Evolutionary conservation across 2,113 vertebrate species (phyloP).

Genomic region (Indicator maculatus): DNA sequence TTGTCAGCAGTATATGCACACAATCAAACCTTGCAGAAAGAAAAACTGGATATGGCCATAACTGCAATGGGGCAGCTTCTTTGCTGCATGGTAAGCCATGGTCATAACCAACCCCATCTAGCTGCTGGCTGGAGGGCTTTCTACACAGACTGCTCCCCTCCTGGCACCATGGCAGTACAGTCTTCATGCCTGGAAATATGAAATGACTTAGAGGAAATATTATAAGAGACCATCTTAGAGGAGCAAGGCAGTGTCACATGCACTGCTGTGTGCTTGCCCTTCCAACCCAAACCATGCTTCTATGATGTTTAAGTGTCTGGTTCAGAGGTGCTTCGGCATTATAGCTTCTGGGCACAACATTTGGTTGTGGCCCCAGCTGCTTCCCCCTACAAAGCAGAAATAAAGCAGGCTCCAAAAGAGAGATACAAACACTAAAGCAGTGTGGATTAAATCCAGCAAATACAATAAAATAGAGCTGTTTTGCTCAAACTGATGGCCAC

Average conservation of each 20-base stretch:
- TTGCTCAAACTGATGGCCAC: neutral
- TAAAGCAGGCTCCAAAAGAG: neutral
- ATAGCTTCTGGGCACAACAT: neutral
- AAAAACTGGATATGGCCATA: neutral
- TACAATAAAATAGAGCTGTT: neutral
- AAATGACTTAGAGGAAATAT: neutral
- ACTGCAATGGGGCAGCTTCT: neutral
- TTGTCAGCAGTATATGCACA: accelerated
- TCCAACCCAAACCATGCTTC: neutral
- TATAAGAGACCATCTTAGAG: neutral
- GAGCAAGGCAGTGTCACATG: neutral
- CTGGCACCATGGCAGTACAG: neutral
- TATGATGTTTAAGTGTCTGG: neutral
- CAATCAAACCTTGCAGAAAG: neutral
- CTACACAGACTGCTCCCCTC: neutral
- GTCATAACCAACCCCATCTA: neutral
- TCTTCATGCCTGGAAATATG: neutral
- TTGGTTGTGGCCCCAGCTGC: accelerated
- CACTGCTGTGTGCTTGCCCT: neutral
- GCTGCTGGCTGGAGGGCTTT: neutral
- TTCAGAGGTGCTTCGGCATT: neutral
- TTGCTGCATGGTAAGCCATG: neutral
- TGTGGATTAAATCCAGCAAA: neutral
- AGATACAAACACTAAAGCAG: neutral
- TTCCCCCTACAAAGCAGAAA: neutral